These are phyloP conservation scores for Drosophila seguyi DNA, from an alignment of 1,140 invertebrate genomes.

Conservation along the genomic window DNA sequence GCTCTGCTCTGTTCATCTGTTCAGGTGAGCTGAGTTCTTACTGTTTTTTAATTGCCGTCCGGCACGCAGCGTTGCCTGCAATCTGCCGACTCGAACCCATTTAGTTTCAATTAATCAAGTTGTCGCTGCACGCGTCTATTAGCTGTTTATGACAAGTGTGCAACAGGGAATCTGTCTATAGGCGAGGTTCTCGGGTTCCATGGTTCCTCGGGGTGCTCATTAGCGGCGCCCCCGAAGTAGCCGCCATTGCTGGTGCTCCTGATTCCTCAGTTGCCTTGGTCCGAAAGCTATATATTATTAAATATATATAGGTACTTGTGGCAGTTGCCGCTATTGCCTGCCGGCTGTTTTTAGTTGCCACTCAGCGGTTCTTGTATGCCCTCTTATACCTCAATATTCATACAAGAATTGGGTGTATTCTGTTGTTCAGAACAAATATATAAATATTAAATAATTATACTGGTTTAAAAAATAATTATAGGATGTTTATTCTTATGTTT, in stretches of 20 bases:
- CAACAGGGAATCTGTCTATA: constrained; percentile 17
- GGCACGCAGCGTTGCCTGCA: constrained; percentile 39
- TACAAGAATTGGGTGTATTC: neutral
- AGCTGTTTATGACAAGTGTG: constrained; percentile 74
- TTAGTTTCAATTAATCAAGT: constrained; percentile 81
- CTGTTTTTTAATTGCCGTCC: constrained; percentile 54
- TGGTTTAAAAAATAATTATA: neutral
- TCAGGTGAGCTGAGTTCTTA: constrained; percentile 27
- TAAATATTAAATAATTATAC: constrained; percentile 5
- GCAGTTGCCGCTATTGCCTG: constrained; percentile 72
- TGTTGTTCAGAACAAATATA: neutral
- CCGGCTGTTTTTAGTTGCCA: constrained; percentile 30
- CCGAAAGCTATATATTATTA: constrained; percentile 41
- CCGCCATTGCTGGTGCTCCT: constrained; percentile 13
- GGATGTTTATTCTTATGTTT: constrained; percentile 14
- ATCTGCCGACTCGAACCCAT: constrained; percentile 50
- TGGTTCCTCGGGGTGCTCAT: constrained; percentile 51
- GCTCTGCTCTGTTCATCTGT: neutral
- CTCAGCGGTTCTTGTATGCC: constrained; percentile 1
- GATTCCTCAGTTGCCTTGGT: neutral
- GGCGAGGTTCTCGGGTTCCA: constrained; percentile 10
- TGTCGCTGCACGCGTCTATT: constrained; percentile 79
- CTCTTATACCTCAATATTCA: constrained; percentile 4
- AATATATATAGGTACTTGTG: constrained; percentile 46
- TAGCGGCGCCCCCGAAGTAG: constrained; percentile 68